Evolutionary conservation across 2,888 invertebrate genomes (phyloP), one percentile per base, ranked within the genome.

Genomic region (Drosophila melanosoma): DNA sequence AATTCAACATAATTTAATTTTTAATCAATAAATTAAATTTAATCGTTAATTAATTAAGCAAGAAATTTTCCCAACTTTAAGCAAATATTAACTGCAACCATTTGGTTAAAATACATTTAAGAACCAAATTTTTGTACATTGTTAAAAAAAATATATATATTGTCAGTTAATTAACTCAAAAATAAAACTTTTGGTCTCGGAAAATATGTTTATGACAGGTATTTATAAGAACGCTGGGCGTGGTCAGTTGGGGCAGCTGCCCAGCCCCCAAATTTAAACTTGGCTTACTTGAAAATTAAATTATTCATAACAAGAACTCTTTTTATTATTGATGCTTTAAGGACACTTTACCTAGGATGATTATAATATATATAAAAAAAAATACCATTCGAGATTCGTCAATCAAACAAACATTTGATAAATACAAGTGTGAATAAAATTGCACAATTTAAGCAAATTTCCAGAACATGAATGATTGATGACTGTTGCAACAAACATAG

Each of bases 381-480:
- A 17, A 48, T 38, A 38, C 12, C 38, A 20, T 17, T 66, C 8
- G 20, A 36, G 48, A 57, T 23, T 29, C 40, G 68, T 68, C 40
- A 35, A 51, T 57, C 68, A 57, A 32, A 23, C 15, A 6, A 36
- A 12, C 35, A 51, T n/a, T 8, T 35, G 40, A 35, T 33, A 40
- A 53, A 54, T 40, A 38, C 26, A 52, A 69, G 69, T 69, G 69
- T 49, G 64, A 42, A 49, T 3, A 20, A 32, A 33, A n/a, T 68
- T 53, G 32, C 12, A 11, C 54, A 69, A 51, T 58, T 57, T 42
- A 36, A 20, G 11, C 35, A 57, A 69, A 53, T 69, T 69, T 58
- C 15, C 15, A 35, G 26, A 67, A 61, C 56, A 33, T 49, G 49
- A 49, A 58, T 65, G 71, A 70, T 70, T 65, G 75, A 71, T 70